Base-by-base conservation (phyloP, 2,888 invertebrate species). In the Masnerella sp. region DNA sequence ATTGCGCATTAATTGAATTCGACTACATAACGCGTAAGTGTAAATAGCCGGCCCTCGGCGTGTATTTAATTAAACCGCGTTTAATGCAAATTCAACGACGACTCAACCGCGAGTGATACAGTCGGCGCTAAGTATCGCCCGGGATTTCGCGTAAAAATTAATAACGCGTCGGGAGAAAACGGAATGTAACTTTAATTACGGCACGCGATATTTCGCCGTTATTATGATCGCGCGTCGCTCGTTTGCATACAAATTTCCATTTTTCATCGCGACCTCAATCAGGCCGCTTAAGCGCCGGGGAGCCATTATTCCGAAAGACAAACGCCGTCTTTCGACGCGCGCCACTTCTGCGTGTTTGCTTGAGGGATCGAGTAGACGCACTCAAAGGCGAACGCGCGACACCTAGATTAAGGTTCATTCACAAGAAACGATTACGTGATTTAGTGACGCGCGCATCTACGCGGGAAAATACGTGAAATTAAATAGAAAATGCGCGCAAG, bases 231-330 rank as follows among this genome's bases (percentile, higher is more conserved):
- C 54, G 25, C 22, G 54, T 34, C 40, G 38, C 61, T 54, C 47
- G 14, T 70, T 70, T 62, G 34, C 62, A 62, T 70, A 42, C 49
- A 47, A 42, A 56, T 70, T 70, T 62, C 20, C 61, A 61, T 56
- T 70, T 70, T 70, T 70, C 62, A 61, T 70, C 42, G 40, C 68
- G 7, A 40, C 52, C 43, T 68, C 68, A 68, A 59, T 68, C 68
- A 58, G 42, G 45, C 68, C 17, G n/a, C n/a, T n/a, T n/a, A n/a
- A n/a, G n/a, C n/a, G n/a, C n/a, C n/a, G n/a, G 49, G 47, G 56
- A 49, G 40, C 70, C 36, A 62, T 70, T 70, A 56, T 70, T 51
- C 56, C 34, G 45, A 32, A 51, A 69, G 68, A 69, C 68, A 54
- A 69, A 61, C 52, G 59, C 7, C 36, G 59, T 52, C 20, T 32